These are phyloP conservation scores for Pogoniulus pusillus DNA, from an alignment of 2,797 vertebrate genomes.

Conservation along the genomic window DNA sequence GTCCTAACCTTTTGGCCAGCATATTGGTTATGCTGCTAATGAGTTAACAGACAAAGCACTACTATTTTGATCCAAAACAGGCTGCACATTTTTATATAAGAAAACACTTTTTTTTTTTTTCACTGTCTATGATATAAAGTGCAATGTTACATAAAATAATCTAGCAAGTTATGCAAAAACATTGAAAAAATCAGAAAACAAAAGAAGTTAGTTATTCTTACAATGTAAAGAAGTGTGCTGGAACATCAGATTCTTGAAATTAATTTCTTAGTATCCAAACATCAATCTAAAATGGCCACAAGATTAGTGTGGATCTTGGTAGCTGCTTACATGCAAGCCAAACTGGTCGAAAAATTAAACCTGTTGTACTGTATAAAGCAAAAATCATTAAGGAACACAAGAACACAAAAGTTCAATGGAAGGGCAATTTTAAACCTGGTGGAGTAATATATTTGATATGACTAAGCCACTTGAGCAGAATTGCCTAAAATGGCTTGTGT, in stretches of 20 bases:
- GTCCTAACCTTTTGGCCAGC: not conserved
- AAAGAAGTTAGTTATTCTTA: not conserved
- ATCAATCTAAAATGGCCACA: not conserved
- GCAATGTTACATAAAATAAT: not conserved
- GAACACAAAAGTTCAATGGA: not conserved
- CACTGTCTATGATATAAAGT: not conserved
- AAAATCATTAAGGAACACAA: not conserved
- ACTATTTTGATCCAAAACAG: not conserved
- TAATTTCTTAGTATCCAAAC: accelerated
- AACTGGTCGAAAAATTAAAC: not conserved
- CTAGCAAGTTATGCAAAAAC: not conserved
- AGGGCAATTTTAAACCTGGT: not conserved
- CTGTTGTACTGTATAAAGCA: not conserved
- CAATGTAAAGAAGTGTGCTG: not conserved
- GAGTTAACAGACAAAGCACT: not conserved
- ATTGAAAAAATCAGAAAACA: not conserved
- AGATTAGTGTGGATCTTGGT: not conserved
- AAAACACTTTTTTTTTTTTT: not conserved
- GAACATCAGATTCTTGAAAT: not conserved
- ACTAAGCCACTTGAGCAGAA: not conserved
- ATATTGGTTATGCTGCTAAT: not conserved
- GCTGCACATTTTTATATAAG: not conserved
- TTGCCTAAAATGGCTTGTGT: not conserved
- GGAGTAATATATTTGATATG: not conserved
- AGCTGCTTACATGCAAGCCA: not conserved